phyloP scores from a whole-genome alignment of 2,113 vertebrate genomes.

The Gila orcuttii region DNA sequence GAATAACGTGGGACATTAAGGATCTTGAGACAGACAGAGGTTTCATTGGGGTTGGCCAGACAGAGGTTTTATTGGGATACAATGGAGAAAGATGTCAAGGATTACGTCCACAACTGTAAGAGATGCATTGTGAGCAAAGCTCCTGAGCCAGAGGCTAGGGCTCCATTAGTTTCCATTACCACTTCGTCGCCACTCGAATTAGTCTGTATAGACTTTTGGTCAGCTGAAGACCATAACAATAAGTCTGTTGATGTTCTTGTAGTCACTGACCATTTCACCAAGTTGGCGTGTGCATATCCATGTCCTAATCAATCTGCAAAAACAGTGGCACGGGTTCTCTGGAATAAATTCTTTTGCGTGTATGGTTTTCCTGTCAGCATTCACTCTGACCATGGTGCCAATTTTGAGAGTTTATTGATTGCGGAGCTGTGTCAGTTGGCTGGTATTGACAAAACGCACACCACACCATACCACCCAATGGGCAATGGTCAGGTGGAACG shows the following conservation, averaged over 20 bases:
- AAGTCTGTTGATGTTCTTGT: background rate
- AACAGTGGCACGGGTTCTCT: background rate
- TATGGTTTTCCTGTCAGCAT: constrained; percentile 31
- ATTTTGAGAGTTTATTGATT: background rate
- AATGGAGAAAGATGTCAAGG: background rate
- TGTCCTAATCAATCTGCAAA: background rate
- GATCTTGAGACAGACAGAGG: constrained; percentile 9
- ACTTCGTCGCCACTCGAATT: background rate
- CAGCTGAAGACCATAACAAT: background rate
- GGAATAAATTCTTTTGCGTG: constrained; percentile 31
- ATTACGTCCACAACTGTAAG: background rate
- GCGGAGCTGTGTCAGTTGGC: constrained; percentile 4
- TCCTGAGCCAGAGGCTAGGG: background rate
- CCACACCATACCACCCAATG: background rate
- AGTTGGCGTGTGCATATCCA: constrained; percentile 16
- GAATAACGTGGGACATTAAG: background rate
- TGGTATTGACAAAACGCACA: background rate
- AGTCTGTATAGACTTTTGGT: constrained; percentile 14
- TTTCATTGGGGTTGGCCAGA: background rate
- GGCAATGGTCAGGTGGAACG: background rate
- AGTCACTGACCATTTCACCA: background rate
- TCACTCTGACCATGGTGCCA: background rate
- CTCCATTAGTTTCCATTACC: background rate
- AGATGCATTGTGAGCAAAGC: background rate
- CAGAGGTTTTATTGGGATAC: background rate